Percentiles rank a stretch among this genome's conserved stretches.
phyloP scores from a whole-genome alignment of 1,140 invertebrate genomes.

The Stenopsyche tienmushanensis region DNA sequence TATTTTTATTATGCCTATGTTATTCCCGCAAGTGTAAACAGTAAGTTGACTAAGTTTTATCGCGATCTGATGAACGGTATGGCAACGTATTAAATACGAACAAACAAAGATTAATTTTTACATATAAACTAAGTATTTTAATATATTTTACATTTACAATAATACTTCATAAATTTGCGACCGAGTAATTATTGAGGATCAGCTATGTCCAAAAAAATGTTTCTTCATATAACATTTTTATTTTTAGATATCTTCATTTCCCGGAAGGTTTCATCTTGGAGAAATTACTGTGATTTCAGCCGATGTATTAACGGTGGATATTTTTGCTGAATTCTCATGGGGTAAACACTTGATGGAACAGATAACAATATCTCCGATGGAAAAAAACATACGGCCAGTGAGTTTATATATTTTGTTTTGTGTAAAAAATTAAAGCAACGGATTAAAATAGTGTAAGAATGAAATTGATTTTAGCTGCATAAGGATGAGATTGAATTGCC shows the following conservation, averaged over 20 bases:
- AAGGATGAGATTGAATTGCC: neutral
- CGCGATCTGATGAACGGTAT: no score
- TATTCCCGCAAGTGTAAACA: no score
- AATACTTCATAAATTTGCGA: no score
- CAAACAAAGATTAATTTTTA: no score
- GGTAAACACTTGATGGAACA: constrained; percentile 49
- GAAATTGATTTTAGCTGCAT: neutral
- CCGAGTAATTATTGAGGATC: no score
- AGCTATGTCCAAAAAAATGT: constrained; percentile 48
- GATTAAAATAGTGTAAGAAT: neutral
- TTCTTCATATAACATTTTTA: constrained; percentile 43
- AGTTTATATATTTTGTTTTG: neutral
- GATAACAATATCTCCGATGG: constrained; percentile 44
- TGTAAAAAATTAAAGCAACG: constrained; percentile 2
- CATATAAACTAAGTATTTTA: no score
- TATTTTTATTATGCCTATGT: no score
- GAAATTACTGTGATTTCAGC: constrained; percentile 53
- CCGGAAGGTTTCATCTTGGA: constrained; percentile 61
- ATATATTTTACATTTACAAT: no score
- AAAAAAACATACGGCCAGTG: neutral
- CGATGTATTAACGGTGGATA: constrained; percentile 49
- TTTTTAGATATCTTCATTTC: constrained; percentile 63
- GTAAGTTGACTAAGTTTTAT: constrained; percentile 48
- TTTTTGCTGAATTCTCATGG: constrained; percentile 56
- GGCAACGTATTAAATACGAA: no score